Base-by-base conservation (phyloP, 1,140 invertebrate genomes). In the Latrodectus geometricus region DNA sequence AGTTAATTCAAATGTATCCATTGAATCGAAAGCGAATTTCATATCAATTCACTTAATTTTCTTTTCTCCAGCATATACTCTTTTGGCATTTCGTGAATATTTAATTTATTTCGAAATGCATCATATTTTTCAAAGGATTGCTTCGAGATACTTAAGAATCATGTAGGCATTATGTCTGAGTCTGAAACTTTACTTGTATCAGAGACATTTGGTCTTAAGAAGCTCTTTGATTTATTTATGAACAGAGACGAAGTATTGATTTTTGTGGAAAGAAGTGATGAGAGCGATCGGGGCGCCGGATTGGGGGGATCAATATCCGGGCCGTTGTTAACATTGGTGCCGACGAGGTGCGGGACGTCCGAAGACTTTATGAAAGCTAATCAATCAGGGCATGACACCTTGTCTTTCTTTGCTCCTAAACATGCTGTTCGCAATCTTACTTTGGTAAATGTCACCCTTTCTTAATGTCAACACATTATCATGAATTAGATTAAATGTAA, bases 301-400 rank as follows among this genome's bases (percentile, higher is more conserved):
- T 54, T 84, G 82, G 82, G 82, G 72, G 72, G 82, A 84, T 84
- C 82, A 84, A 84, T 84, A 84, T 65, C 82, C 82, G 74, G 74
- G 70, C 54, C 80, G 70, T 82, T 82, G 80, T 82, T 82, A 70
- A 20, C 20, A 73, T 72, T 52, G 61, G 73, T 84, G 82, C 82
- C 82, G 82, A 70, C 82, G 54, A 84, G 48, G 72, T 76, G 82
- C 73, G 70, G 82, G 82, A 84, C 82, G 73, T 84, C 82, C 82
- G 70, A 23, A 65, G 73, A 76, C 72, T 68, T 84, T 84, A 84
- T 84, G 82, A 76, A 84, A 69, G 73, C 56, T 66, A 68, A 84
- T 84, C 82, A 65, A 84, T 84, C 82, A 76, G 52, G 15, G 70
- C 79, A 15, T 54, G 79, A 56, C 79, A 81, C 66, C 79, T 68